Evolutionary conservation across 1,140 invertebrate genomes (phyloP), one percentile per base, ranked within the genome.

Genomic region (Lycorma delicatula): DNA sequence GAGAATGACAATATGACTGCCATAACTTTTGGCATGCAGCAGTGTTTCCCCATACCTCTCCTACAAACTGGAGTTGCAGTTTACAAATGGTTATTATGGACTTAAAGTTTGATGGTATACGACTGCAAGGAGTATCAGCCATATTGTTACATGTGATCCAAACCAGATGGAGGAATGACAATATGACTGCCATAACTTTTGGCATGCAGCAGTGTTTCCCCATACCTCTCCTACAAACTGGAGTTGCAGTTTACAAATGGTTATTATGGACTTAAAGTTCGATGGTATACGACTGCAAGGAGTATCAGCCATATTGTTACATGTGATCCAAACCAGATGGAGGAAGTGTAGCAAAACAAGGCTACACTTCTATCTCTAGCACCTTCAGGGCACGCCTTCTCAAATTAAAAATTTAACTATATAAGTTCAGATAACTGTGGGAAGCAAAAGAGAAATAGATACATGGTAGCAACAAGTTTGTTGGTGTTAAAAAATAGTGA

Each of bases 231-330:
- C 58, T 72, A 3, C 51, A 55, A 41, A 65, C 63, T 38, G 66
- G 61, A 7, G 49, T 68, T 7, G 57, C 65, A 13, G 71, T 67
- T 62, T 73, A 72, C 55, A 66, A 67, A 60, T 46, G 67, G 20
- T 66, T 64, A 56, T 50, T 72, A 27, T 72, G 71, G 68, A 72
- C 64, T 9, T 74, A 63, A 48, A 73, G 72, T 56, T 60, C 72
- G 26, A 71, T 69, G 18, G 57, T 73, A 6, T 62, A 69, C 56
- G 67, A 67, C 31, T 67, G 38, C 38, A 56, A 26, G 9, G 48
- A 44, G n/a, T 9, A 22, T 16, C 41, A 66, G 25, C 60, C 59
- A 38, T 53, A 56, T 26, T 68, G 68, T 47, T 70, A 64, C 54
- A 68, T 72, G 63, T 72, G 71, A 68, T 36, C 69, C 49, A 69